phyloP scores from a whole-genome alignment of 2,888 invertebrate genomes.

The Syritta pipiens region DNA sequence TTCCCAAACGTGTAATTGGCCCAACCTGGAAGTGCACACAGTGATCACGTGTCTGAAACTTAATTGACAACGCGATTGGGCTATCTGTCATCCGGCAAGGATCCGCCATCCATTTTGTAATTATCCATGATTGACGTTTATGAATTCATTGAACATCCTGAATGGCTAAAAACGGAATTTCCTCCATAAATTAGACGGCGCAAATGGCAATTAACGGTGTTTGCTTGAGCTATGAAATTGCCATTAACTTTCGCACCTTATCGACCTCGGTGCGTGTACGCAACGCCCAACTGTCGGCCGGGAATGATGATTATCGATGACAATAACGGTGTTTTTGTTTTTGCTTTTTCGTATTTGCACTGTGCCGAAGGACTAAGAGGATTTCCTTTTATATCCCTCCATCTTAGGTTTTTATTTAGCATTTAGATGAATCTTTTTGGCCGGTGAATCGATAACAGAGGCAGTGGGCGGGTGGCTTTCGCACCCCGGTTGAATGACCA shows the following conservation, averaged over 20 bases:
- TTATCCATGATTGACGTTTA: conserved; percentile 43
- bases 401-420: conserved; percentile 21
- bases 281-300: conserved; percentile 8
- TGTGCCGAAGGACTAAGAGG: conserved; percentile 9
- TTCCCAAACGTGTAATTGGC: conserved; percentile 27
- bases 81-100: not conserved
- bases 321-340: not conserved
- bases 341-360: not conserved
- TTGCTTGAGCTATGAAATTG: conserved; percentile 36
- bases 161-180: too few species aligned
- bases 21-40: conserved; percentile 20
- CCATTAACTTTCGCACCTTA: conserved; percentile 39
- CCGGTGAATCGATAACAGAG: conserved; percentile 16
- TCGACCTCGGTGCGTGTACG: not conserved
- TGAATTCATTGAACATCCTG: conserved; percentile 32
- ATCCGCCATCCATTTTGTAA: conserved; percentile 22
- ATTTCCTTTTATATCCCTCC: not conserved
- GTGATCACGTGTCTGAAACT: conserved; percentile 4
- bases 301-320: conserved; percentile 40
- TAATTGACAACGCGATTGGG: conserved; percentile 44
- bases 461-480: conserved; percentile 24
- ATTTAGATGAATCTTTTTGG: conserved; percentile 41
- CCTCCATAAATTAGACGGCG: conserved; percentile 36
- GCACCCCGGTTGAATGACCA: conserved; percentile 29
- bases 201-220: conserved; percentile 36